These are phyloP conservation scores for Tichodroma muraria DNA, from an alignment of 2,113 vertebrate genomes.

Conservation along the genomic window DNA sequence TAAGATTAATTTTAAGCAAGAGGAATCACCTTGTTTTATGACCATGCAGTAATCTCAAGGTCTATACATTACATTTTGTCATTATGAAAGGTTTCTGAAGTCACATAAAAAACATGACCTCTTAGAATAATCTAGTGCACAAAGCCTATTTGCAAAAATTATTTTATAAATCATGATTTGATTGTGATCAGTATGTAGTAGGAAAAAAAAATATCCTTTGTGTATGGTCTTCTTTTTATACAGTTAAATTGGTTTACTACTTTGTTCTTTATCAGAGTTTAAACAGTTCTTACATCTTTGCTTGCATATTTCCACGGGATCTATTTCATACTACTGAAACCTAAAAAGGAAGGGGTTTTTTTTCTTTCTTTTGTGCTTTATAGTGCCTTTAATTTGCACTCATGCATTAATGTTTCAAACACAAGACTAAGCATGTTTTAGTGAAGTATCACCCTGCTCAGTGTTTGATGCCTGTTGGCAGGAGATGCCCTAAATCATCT, in stretches of 20 bases:
- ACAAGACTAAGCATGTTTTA: not conserved
- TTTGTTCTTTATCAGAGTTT: constrained; percentile 21
- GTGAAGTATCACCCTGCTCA: not conserved
- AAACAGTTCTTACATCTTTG: not conserved
- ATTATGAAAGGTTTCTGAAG: constrained; percentile 45
- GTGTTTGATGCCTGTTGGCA: not conserved
- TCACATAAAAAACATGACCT: constrained; percentile 55
- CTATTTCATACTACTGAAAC: not conserved
- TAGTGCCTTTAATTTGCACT: not conserved
- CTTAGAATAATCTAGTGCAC: constrained; percentile 43
- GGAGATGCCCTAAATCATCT: not conserved
- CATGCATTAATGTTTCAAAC: not conserved
- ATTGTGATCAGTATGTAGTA: constrained; percentile 1
- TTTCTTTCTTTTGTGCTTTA: not conserved
- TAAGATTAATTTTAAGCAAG: constrained; percentile 47
- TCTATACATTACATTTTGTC: constrained; percentile 25
- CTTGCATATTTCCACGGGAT: not conserved
- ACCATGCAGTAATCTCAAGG: constrained; percentile 49
- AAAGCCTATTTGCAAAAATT: constrained; percentile 47
- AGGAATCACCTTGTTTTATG: constrained; percentile 63
- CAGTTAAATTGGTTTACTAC: constrained; percentile 27
- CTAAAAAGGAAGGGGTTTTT: not conserved
- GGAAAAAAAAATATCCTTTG: not conserved
- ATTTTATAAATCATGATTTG: constrained; percentile 53
- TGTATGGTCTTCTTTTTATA: not conserved